These are phyloP conservation scores for Glossosoma conforme DNA, from an alignment of 1,140 invertebrate genomes.

Conservation along the genomic window DNA sequence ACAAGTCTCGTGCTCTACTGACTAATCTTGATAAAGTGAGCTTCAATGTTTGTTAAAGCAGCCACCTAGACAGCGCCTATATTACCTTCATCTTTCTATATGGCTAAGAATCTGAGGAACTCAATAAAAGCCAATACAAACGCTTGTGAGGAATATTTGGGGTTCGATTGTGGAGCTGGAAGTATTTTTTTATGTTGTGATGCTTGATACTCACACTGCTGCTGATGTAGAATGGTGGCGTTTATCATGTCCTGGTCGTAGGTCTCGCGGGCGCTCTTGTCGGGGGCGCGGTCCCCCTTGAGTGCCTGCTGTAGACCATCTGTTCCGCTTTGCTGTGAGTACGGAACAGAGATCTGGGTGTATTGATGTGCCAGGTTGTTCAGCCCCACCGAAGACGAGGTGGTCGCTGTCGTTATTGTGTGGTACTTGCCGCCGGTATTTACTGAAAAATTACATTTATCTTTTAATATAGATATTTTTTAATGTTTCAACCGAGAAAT, in stretches of 20 bases:
- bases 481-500: too few species aligned
- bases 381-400: slow-evolving; percentile 40
- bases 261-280: slow-evolving; percentile 11
- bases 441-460: slow-evolving; percentile 30
- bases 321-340: slow-evolving; percentile 24
- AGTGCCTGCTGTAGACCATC: slow-evolving; percentile 41
- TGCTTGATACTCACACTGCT: slow-evolving; percentile 38
- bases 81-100: too few species aligned
- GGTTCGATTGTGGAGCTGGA: too few species aligned
- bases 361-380: slow-evolving; percentile 42
- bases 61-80: too few species aligned
- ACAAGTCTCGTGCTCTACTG: too few species aligned
- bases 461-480: too few species aligned
- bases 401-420: slow-evolving; percentile 38
- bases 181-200: too few species aligned
- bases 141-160: too few species aligned
- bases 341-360: slow-evolving; percentile 39
- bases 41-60: too few species aligned
- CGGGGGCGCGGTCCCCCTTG: slow-evolving; percentile 16
- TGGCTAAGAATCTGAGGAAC: too few species aligned
- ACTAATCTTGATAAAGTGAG: too few species aligned
- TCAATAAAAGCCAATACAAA: too few species aligned
- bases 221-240: slow-evolving; percentile 44
- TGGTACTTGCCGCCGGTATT: slow-evolving; percentile 47
- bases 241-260: slow-evolving; percentile 44